phyloP scores from a whole-genome alignment of 2,113 vertebrate species.

The Ochotona curzoniae region DNA sequence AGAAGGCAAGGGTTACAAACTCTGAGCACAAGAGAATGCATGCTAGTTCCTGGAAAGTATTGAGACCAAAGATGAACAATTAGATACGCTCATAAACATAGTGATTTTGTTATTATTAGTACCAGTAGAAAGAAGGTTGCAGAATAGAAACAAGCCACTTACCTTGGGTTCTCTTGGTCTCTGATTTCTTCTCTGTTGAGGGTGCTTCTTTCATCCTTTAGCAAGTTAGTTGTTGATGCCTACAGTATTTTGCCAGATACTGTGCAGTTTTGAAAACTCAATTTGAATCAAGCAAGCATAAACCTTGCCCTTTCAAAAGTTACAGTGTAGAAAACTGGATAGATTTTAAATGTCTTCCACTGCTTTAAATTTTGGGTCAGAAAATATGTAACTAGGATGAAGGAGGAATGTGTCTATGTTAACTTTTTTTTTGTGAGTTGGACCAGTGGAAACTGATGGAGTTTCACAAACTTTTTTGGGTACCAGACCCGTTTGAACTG shows the following conservation, averaged over 20 bases:
- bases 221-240: neutral
- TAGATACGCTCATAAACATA: neutral
- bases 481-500: neutral
- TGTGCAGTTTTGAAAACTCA: slow-evolving; percentile 20
- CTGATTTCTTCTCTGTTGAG: neutral
- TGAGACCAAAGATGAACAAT: slow-evolving; percentile 28
- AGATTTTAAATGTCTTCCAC: neutral
- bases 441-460: neutral
- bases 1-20: neutral
- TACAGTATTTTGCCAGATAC: neutral
- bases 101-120: neutral
- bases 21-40: neutral
- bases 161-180: slow-evolving; percentile 13
- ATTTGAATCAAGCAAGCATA: neutral
- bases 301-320: neutral
- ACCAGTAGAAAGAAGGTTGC: neutral
- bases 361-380: neutral
- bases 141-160: neutral
- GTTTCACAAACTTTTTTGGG: slow-evolving; percentile 6
- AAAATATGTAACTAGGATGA: neutral
- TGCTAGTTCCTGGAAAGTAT: slow-evolving; percentile 58
- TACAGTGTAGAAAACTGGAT: neutral
- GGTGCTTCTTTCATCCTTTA: slow-evolving; percentile 13
- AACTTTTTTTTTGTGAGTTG: neutral
- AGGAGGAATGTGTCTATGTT: neutral